Evolutionary conservation across 1,140 invertebrate species (phyloP).

Genomic region (Limonius californicus): DNA sequence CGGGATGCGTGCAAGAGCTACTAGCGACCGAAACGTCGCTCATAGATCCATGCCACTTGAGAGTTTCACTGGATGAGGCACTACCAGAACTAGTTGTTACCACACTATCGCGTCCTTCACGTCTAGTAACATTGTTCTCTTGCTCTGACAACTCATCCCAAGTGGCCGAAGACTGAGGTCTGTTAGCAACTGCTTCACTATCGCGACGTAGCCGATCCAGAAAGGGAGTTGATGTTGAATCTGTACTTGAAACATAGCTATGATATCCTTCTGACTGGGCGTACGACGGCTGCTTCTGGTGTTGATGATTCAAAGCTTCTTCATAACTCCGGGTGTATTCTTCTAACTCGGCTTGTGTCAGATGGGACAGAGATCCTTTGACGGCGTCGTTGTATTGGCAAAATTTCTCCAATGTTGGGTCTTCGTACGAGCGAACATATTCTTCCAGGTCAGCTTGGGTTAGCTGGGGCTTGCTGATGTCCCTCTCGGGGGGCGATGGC

Average conservation of each 20-base stretch:
- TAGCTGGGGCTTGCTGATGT: conserved; percentile 53
- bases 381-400: conserved; percentile 26
- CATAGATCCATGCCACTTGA: conserved; percentile 79
- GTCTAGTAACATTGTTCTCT: conserved; percentile 38
- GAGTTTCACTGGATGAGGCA: conserved; percentile 73
- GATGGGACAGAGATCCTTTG: conserved; percentile 23
- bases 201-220: conserved; percentile 63
- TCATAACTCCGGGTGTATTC: conserved; percentile 51
- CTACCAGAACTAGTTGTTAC: conserved; percentile 64
- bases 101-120: conserved; percentile 62
- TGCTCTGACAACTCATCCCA: conserved; percentile 50
- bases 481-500: conserved; percentile 71
- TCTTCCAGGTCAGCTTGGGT: conserved; percentile 69
- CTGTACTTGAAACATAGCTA: conserved; percentile 76
- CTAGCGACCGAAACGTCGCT: conserved; percentile 70
- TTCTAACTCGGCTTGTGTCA: conserved; percentile 43
- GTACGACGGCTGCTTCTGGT: conserved; percentile 73
- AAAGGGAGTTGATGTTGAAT: conserved; percentile 75
- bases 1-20: conserved; percentile 40
- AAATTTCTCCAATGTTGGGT: conserved; percentile 41
- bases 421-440: conserved; percentile 61
- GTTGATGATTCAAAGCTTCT: conserved; percentile 54
- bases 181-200: conserved; percentile 56
- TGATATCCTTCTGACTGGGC: conserved; percentile 80
- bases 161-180: conserved; percentile 45